Percentiles rank a stretch among this genome's conserved stretches.
phyloP scores from a whole-genome alignment of 2,888 invertebrate genomes.

The Epirrhoe alternata region DNA sequence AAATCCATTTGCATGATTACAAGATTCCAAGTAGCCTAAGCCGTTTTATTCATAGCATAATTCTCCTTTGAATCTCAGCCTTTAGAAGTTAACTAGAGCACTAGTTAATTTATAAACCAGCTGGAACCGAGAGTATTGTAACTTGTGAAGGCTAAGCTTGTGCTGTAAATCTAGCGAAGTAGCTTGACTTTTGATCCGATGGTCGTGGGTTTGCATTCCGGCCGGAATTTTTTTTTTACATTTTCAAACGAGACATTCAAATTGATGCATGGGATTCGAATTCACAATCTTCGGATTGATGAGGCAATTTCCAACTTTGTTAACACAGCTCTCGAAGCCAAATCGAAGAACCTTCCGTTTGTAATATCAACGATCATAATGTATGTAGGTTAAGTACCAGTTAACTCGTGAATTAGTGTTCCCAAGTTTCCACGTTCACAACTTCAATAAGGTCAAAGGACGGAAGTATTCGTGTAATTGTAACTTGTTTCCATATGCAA shows the following conservation, averaged over 20 bases:
- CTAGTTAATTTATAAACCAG: not conserved
- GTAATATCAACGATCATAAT: not conserved
- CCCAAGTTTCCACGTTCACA: conserved; percentile 5
- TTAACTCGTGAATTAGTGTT: conserved; percentile 14
- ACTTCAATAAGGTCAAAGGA: conserved; percentile 16
- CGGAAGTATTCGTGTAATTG: conserved; percentile 26
- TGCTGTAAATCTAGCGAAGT: not conserved
- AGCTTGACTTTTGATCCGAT: too few relatives aligned
- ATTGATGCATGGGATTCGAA: too few relatives aligned
- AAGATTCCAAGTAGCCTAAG: not conserved
- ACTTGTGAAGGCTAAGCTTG: not conserved
- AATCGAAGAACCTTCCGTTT: not conserved
- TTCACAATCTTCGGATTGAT: too few relatives aligned
- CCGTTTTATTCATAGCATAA: not conserved
- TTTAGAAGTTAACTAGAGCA: not conserved
- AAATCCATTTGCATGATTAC: not conserved
- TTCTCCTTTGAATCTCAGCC: not conserved
- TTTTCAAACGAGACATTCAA: too few relatives aligned
- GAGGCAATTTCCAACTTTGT: too few relatives aligned
- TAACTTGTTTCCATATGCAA: conserved; percentile 35
- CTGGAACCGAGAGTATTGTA: not conserved
- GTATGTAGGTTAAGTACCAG: not conserved
- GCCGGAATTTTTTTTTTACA: too few relatives aligned
- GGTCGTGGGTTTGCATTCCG: too few relatives aligned
- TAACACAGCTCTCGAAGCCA: too few relatives aligned